Conservation (phyloP, 1,140 invertebrate species). For the Aphaenogaster floridana region DNA sequence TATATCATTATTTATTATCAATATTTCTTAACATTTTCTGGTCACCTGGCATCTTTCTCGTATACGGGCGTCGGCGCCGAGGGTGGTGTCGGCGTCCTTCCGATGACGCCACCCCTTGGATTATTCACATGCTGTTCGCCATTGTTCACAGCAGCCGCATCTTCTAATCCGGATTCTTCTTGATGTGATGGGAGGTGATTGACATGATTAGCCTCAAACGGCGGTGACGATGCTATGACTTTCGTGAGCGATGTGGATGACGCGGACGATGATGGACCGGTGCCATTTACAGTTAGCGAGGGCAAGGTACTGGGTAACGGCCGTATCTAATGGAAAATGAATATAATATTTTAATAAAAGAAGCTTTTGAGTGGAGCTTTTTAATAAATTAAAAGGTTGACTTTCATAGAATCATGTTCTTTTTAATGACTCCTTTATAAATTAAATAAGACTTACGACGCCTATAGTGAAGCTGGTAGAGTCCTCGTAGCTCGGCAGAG, state of each 20-base stretch:
- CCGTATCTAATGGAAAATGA: conserved; percentile 66
- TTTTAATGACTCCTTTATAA: conserved; percentile 16
- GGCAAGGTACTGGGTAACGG: conserved; percentile 40
- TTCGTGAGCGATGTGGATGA: conserved; percentile 8
- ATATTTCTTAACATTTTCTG: not conserved
- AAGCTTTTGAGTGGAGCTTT: not conserved
- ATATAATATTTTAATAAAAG: not conserved
- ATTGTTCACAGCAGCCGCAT: not conserved
- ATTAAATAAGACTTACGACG: conserved; percentile 73
- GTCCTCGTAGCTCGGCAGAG: conserved; percentile 75
- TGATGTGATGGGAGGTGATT: conserved; percentile 46
- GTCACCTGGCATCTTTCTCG: conserved; percentile 71
- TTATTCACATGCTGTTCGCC: conserved; percentile 67
- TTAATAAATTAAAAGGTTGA: not conserved
- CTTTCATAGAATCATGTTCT: not conserved
- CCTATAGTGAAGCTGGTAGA: conserved; percentile 52
- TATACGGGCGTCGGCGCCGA: conserved; percentile 77
- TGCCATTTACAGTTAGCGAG: conserved; percentile 64
- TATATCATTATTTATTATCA: not conserved
- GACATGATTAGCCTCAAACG: not conserved
- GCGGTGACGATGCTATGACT: conserved; percentile 34
- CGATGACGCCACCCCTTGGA: conserved; percentile 82
- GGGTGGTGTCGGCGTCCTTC: conserved; percentile 79
- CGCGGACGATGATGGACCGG: conserved; percentile 15
- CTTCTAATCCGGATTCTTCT: conserved; percentile 34